A percentile compares a stretch with the other conserved stretches of the same genome.
Evolutionary conservation across 2,113 vertebrate species (phyloP).

Genomic region (Isichthys henryi): DNA sequence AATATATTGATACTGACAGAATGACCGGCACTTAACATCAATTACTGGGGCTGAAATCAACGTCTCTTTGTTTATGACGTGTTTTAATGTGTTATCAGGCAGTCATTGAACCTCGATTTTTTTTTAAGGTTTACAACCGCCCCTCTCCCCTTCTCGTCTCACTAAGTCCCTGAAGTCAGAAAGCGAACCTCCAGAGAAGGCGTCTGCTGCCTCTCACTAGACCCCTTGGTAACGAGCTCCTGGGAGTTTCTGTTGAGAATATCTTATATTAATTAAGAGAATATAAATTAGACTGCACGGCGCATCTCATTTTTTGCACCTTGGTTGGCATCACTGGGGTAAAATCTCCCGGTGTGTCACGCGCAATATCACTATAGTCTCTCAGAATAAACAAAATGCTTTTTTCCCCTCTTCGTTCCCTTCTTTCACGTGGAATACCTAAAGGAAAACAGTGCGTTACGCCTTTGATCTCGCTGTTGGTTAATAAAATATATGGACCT

Average conservation of each 20-base stretch:
- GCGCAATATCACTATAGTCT: background rate
- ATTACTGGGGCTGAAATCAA: background rate
- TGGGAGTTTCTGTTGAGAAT: slow-evolving; percentile 28
- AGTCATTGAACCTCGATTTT: background rate
- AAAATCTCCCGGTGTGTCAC: slow-evolving; percentile 3
- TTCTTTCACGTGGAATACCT: background rate
- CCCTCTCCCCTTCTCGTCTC: background rate
- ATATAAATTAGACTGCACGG: slow-evolving; percentile 25
- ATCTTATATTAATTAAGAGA: slow-evolving; percentile 26
- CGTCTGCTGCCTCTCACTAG: slow-evolving; percentile 24
- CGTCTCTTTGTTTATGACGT: slow-evolving; percentile 1
- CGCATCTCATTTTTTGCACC: slow-evolving; percentile 9
- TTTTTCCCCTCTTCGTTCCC: background rate
- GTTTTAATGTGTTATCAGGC: background rate
- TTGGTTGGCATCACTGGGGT: slow-evolving; percentile 1
- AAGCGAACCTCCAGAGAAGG: slow-evolving; percentile 20
- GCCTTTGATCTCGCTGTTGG: background rate
- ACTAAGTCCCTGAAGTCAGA: slow-evolving; percentile 23
- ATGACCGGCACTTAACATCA: background rate
- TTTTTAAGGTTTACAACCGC: slow-evolving; percentile 17
- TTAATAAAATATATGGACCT: background rate
- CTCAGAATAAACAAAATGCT: slow-evolving; percentile 10
- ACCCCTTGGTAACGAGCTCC: slow-evolving; percentile 22
- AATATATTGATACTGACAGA: background rate
- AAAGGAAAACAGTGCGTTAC: background rate